A percentile compares a stretch with the other conserved stretches of the same genome.
These are phyloP conservation scores for Drosophila melanosoma DNA, from an alignment of 2,888 invertebrate species.

Conservation along the genomic window DNA sequence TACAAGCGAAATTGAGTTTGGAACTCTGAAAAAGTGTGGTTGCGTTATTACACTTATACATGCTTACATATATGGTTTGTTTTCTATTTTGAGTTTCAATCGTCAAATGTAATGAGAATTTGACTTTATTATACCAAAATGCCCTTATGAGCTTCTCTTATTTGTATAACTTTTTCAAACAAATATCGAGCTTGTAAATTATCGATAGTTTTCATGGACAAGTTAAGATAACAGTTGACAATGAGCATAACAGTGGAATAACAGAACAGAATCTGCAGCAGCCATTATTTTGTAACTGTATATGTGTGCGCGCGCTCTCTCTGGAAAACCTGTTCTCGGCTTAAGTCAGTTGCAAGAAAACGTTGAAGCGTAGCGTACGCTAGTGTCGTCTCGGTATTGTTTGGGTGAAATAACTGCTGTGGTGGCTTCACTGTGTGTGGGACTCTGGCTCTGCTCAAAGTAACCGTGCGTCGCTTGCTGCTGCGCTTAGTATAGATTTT, in stretches of 20 bases:
- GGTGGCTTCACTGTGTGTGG: slow-evolving; percentile 50
- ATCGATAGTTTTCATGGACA: slow-evolving; percentile 8
- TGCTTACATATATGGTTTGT: neutral
- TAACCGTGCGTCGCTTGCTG: slow-evolving; percentile 26
- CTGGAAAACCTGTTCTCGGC: slow-evolving; percentile 57
- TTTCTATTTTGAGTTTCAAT: neutral
- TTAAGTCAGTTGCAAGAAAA: slow-evolving; percentile 51
- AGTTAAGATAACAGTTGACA: slow-evolving; percentile 13
- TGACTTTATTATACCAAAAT: neutral
- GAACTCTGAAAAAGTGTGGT: neutral
- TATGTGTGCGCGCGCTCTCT: slow-evolving; percentile 37
- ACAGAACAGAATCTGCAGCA: slow-evolving; percentile 16
- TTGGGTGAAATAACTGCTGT: slow-evolving; percentile 44
- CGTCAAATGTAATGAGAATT: neutral
- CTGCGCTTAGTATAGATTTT: slow-evolving; percentile 62
- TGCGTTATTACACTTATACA: neutral
- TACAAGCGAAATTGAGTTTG: neutral
- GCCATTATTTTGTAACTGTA: slow-evolving; percentile 85
- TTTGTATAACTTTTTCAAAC: neutral
- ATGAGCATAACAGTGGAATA: slow-evolving; percentile 23
- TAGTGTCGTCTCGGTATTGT: slow-evolving; percentile 30
- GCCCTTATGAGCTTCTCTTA: neutral
- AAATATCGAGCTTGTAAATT: neutral
- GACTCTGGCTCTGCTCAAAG: slow-evolving; percentile 34
- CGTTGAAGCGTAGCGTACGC: slow-evolving; percentile 60